Conservation (phyloP, 2,797 vertebrate species). For the Erpetoichthys calabaricus region DNA sequence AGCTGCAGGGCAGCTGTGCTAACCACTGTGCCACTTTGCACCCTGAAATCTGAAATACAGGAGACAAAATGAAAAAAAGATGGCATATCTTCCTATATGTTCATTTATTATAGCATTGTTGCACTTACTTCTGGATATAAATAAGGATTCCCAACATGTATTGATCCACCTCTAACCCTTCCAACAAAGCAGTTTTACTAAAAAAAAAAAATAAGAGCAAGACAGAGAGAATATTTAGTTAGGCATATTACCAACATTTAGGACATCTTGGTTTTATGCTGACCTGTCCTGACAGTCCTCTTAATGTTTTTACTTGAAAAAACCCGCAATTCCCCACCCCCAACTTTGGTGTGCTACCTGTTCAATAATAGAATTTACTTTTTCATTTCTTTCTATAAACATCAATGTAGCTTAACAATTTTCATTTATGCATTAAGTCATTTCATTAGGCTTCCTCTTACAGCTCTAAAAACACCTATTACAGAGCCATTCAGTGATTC, state of each 20-base stretch:
- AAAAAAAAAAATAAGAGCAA: constrained; percentile 6
- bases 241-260: too few relatives aligned
- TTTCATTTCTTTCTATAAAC: neutral
- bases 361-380: neutral
- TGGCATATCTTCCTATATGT: neutral
- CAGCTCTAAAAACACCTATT: neutral
- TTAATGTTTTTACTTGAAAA: too few relatives aligned
- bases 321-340: too few relatives aligned
- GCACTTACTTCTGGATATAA: constrained; percentile 83
- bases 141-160: constrained; percentile 91
- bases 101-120: neutral
- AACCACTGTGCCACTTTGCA: too few relatives aligned
- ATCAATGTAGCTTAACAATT: neutral
- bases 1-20: too few relatives aligned
- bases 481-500: neutral
- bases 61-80: too few relatives aligned
- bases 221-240: neutral
- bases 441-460: neutral
- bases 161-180: constrained; percentile 89
- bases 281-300: too few relatives aligned
- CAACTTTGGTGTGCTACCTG: too few relatives aligned
- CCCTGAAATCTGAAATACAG: too few relatives aligned
- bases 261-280: too few relatives aligned
- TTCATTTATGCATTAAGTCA: neutral
- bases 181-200: constrained; percentile 86